A percentile compares a stretch with the other conserved stretches of the same genome.
These are phyloP conservation scores for Hololepta plana DNA, from an alignment of 2,888 invertebrate species.

Conservation along the genomic window DNA sequence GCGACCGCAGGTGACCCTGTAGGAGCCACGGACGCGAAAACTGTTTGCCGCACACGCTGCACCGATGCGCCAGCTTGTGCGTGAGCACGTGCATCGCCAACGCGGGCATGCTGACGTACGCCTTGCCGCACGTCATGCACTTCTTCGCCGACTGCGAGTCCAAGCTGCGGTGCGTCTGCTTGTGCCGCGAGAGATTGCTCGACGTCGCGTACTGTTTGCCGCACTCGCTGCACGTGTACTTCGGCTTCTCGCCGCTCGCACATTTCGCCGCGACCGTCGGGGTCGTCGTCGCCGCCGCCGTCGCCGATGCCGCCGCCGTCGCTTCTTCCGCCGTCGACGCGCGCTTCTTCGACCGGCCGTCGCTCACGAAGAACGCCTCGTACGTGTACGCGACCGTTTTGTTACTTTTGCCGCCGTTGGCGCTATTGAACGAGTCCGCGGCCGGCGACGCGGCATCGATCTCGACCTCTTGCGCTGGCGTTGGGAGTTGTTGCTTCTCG, in stretches of 20 bases:
- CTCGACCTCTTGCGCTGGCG: neutral
- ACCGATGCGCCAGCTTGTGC: conserved; percentile 82
- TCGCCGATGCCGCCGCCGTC: conserved; percentile 5
- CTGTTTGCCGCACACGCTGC: conserved; percentile 83
- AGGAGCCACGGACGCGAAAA: conserved; percentile 93
- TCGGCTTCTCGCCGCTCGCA: conserved; percentile 24
- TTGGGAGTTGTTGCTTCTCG: neutral
- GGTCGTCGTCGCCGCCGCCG: neutral
- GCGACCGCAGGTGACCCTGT: conserved; percentile 71
- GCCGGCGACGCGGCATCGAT: neutral
- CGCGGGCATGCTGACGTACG: conserved; percentile 95
- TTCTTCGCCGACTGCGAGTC: conserved; percentile 88
- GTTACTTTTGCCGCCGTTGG: conserved; percentile 22
- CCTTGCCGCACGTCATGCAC: conserved; percentile 87
- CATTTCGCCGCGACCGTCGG: conserved; percentile 11
- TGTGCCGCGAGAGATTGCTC: conserved; percentile 74
- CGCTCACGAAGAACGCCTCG: conserved; percentile 82
- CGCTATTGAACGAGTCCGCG: too few species aligned
- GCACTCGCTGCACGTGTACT: conserved; percentile 72
- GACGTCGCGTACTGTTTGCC: conserved; percentile 85
- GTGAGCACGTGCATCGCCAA: conserved; percentile 85
- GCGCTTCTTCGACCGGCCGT: conserved; percentile 63
- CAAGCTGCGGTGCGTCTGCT: conserved; percentile 80
- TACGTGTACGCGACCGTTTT: conserved; percentile 80
- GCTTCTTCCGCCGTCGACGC: conserved; percentile 10